phyloP scores from a whole-genome alignment of 2,113 vertebrate genomes.

The Archocentrus centrarchus region DNA sequence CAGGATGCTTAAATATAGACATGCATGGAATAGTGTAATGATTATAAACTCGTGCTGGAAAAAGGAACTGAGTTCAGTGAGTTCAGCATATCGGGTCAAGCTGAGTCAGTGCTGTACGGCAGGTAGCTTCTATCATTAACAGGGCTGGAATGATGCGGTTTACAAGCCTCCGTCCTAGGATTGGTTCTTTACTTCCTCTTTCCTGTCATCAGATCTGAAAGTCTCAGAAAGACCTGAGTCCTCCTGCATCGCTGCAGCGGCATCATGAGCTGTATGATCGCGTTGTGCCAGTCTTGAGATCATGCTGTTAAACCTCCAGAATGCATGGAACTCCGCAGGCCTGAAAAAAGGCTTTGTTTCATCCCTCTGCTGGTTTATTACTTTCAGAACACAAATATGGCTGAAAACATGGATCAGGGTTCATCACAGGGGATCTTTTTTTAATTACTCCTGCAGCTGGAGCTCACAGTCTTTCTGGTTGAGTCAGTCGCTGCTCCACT shows the following conservation, averaged over 20 bases:
- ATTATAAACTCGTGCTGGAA: neutral
- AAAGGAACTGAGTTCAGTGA: neutral
- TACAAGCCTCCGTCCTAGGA: neutral
- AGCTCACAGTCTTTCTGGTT: neutral
- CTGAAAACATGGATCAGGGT: neutral
- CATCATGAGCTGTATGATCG: neutral
- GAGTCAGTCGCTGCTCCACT: neutral
- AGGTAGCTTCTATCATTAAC: neutral
- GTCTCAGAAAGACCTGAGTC: neutral
- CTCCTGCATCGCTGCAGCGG: neutral
- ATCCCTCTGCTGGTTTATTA: neutral
- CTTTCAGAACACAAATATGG: neutral
- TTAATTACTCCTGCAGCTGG: neutral
- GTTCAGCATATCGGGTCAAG: neutral
- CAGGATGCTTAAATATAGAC: neutral
- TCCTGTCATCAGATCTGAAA: neutral
- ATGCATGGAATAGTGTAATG: neutral
- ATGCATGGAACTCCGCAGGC: neutral
- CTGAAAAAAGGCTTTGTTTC: neutral
- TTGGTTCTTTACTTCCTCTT: neutral
- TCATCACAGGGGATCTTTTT: neutral
- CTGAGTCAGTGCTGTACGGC: neutral
- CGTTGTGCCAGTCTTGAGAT: neutral
- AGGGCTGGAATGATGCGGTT: neutral
- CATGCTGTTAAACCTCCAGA: neutral